These are phyloP conservation scores for Sternotherus odoratus DNA, from an alignment of 2,797 vertebrate genomes.

Conservation along the genomic window DNA sequence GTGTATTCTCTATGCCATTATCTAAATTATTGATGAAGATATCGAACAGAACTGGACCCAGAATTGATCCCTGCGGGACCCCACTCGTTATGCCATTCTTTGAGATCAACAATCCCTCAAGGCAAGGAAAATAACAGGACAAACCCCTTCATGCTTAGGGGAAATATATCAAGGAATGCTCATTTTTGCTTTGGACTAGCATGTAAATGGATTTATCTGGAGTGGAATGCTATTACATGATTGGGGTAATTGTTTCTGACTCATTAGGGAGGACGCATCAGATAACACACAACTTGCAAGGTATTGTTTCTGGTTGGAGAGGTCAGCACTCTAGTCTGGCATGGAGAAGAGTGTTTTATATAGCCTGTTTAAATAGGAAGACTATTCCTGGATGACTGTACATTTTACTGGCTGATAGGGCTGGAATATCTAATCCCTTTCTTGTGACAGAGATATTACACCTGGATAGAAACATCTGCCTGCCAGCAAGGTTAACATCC, in stretches of 20 bases:
- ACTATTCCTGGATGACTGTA: not conserved
- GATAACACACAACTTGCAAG: not conserved
- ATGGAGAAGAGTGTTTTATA: not conserved
- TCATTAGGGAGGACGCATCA: not conserved
- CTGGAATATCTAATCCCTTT: not conserved
- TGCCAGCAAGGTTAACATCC: not conserved
- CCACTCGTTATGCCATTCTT: no score
- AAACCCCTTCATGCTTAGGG: not conserved
- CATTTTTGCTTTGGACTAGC: not conserved
- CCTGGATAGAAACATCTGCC: not conserved
- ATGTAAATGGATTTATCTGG: slow-evolving; percentile 2
- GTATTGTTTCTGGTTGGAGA: slow-evolving; percentile 7
- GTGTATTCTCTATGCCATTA: no score
- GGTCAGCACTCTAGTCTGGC: accelerated
- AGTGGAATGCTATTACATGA: not conserved
- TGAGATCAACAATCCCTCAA: not conserved
- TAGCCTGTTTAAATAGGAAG: not conserved
- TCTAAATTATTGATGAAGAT: no score
- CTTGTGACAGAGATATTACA: not conserved
- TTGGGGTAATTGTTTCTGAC: not conserved
- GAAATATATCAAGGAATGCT: slow-evolving; percentile 7
- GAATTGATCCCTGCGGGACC: no score
- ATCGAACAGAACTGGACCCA: no score
- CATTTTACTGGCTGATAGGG: not conserved
- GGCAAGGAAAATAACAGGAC: not conserved